Evolutionary conservation across 1,140 invertebrate species (phyloP), one percentile per base, ranked within the genome.

Genomic region (Limonius californicus): DNA sequence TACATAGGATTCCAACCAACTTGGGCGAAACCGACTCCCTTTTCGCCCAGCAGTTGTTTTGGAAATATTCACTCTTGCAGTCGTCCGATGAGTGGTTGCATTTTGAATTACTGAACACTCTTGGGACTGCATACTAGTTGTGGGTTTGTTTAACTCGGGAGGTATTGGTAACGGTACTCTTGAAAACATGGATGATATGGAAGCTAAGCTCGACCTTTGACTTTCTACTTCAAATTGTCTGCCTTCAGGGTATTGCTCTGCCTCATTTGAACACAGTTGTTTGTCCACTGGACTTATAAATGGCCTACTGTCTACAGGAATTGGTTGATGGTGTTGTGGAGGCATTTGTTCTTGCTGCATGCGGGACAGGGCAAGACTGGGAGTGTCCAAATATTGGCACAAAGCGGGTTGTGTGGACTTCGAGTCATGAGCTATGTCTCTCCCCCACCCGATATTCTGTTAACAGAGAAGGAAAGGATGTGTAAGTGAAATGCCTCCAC

Each of bases 401-500:
- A 27, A 9, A 27, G 3, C 9, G 23, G 23, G 23, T 3, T 45
- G 42, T 45, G 42, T 15, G 6, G 42, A 21, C 45, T 50, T 50
- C 16, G 16, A 11, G 9, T 50, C 45, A 50, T 50, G 20, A 4
- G 45, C 6, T 50, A 50, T 12, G 45, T 50, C 66, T 55, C 74
- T 77, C 71, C 74, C 74, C 74, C 72, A 74, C 70, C 70, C 74
- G 76, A 72, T 78, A 73, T 76, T 85, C 84, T 87, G 84, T 83
- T 82, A 85, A 87, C 83, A 86, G 80, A 83, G 68, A 72, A 81
- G 84, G 84, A 84, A 84, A 84, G 82, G 82, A 84, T 80, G 79
- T 81, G 77, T 81, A 77, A 79, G 78, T 50, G 14, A 50, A 19
- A 68, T 73, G 61, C 63, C 64, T 62, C 57, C 9, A 35, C 14